Evolutionary conservation across 2,113 vertebrate genomes (phyloP).

Genomic region (Tetrax tetrax): DNA sequence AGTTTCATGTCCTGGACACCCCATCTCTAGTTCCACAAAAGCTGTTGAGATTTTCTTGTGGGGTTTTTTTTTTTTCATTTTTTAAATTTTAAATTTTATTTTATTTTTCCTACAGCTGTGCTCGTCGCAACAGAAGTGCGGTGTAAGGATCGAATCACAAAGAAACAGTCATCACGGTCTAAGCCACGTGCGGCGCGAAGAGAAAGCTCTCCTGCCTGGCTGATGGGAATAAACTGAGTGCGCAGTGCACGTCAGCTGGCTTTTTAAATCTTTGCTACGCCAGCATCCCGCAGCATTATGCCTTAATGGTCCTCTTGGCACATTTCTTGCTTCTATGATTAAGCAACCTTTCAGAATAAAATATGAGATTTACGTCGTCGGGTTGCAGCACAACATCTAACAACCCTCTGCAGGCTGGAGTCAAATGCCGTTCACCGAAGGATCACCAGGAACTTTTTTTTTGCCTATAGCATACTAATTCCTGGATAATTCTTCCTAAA

Average conservation of each 20-base stretch:
- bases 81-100: too few relatives aligned
- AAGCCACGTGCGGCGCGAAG: neutral
- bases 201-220: neutral
- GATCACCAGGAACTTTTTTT: neutral
- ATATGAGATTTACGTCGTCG: neutral
- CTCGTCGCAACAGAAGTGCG: neutral
- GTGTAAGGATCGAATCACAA: neutral
- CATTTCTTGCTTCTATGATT: neutral
- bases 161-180: neutral
- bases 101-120: neutral
- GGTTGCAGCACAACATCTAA: neutral
- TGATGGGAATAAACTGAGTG: neutral
- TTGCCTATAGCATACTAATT: neutral
- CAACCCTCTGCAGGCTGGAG: neutral
- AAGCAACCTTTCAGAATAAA: neutral
- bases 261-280: neutral
- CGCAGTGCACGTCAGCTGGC: accelerated
- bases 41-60: neutral
- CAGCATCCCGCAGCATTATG: neutral
- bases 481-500: neutral
- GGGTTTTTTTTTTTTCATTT: too few relatives aligned
- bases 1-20: neutral
- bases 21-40: neutral
- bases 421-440: neutral
- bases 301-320: neutral